A percentile compares a stretch with the other conserved stretches of the same genome.
These are phyloP conservation scores for Diorhabda carinulata DNA, from an alignment of 1,140 invertebrate genomes.

Conservation along the genomic window DNA sequence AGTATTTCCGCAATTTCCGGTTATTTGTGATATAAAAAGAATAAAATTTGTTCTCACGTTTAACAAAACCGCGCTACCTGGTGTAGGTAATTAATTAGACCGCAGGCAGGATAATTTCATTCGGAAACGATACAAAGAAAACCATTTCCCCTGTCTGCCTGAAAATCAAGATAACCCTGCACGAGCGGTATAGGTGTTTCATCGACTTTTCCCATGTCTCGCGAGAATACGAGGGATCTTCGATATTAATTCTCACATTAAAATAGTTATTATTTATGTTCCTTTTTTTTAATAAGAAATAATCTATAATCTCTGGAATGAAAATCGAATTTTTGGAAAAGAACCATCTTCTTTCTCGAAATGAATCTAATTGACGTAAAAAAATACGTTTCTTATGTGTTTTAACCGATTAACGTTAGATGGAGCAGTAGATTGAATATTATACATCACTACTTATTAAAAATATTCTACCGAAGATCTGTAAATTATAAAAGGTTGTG, in stretches of 20 bases:
- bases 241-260: neutral
- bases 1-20: neutral
- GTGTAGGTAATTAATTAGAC: neutral
- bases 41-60: neutral
- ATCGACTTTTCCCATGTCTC: conserved; percentile 36
- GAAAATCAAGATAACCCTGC: conserved; percentile 19
- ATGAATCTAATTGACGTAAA: no score
- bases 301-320: no score
- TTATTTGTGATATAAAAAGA: neutral
- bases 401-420: no score
- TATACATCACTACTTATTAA: no score
- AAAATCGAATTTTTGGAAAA: no score
- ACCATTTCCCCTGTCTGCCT: conserved; percentile 5
- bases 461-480: no score
- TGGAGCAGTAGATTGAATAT: no score
- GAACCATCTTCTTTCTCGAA: no score
- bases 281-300: no score
- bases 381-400: no score
- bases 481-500: no score
- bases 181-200: conserved; percentile 20
- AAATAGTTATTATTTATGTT: no score
- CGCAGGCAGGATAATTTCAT: neutral
- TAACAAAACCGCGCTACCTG: neutral
- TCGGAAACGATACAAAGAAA: conserved; percentile 12
- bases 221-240: conserved; percentile 13